Evolutionary conservation across 2,113 vertebrate genomes (phyloP).

Genomic region (Notothenia coriiceps): DNA sequence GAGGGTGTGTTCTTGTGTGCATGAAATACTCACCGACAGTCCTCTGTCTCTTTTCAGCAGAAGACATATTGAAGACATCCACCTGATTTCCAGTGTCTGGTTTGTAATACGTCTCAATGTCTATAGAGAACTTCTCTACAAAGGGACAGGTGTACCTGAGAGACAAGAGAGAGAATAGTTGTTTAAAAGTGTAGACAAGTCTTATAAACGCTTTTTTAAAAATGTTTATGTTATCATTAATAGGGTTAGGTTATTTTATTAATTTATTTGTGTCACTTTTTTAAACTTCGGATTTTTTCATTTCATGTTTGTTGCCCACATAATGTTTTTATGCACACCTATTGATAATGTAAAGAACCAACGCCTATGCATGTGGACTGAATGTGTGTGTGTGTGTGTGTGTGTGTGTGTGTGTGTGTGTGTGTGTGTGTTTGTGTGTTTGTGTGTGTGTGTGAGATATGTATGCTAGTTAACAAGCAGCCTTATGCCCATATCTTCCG

Average conservation of each 20-base stretch:
- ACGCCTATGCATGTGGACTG: too few relatives aligned
- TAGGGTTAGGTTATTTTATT: background rate
- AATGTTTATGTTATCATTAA: background rate
- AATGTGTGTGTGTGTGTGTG: too few relatives aligned
- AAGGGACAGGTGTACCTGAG: slow-evolving; percentile 97
- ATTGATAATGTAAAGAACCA: too few relatives aligned
- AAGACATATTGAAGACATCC: slow-evolving; percentile 93
- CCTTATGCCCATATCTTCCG: background rate
- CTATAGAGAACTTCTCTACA: slow-evolving; percentile 99
- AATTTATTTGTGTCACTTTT: background rate
- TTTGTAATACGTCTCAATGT: slow-evolving; percentile 98
- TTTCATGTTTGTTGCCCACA: background rate
- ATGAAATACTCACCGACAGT: slow-evolving; percentile 85
- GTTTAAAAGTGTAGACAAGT: background rate
- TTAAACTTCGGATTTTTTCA: too few relatives aligned
- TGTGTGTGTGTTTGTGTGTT: too few relatives aligned
- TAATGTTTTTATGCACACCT: background rate
- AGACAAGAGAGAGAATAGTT: background rate
- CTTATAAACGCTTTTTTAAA: background rate
- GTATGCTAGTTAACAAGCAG: background rate
- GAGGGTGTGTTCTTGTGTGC: background rate
- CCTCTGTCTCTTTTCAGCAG: slow-evolving; percentile 92
- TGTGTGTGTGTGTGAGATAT: too few relatives aligned
- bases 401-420: too few relatives aligned
- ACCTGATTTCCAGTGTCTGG: slow-evolving; percentile 91